Evolutionary conservation across 1,140 invertebrate species (phyloP).

Genomic region (Whitmania pigra): DNA sequence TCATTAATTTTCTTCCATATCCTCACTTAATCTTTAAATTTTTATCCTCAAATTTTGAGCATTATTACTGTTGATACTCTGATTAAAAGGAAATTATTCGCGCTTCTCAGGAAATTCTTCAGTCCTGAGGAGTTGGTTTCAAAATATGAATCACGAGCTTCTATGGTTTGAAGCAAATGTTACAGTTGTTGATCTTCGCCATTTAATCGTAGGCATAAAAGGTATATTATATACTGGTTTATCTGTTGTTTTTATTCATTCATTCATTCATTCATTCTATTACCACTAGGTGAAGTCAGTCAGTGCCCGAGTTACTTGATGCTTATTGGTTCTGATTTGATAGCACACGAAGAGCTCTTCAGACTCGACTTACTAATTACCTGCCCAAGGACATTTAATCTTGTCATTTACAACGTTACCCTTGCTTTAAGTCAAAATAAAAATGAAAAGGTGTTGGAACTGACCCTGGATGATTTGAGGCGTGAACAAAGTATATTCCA

Average conservation of each 20-base stretch:
- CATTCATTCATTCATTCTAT: background rate
- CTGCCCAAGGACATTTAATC: background rate
- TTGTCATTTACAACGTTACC: background rate
- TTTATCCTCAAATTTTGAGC: no score
- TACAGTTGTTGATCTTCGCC: no score
- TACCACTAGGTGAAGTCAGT: background rate
- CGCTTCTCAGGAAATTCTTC: no score
- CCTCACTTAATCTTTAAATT: no score
- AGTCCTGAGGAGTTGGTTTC: no score
- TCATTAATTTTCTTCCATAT: background rate
- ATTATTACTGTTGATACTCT: no score
- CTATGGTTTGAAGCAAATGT: no score
- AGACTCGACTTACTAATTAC: conserved; percentile 3
- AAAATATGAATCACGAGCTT: no score
- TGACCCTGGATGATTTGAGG: background rate
- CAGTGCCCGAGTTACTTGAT: background rate
- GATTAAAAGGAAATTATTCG: no score
- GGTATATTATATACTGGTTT: no score
- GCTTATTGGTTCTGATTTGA: background rate
- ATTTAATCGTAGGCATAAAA: no score
- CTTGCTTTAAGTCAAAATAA: background rate
- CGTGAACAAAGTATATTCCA: background rate
- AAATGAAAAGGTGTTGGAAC: background rate
- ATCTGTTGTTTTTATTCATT: no score
- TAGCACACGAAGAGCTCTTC: background rate